phyloP scores from a whole-genome alignment of 2,113 vertebrate genomes.

The Bolborhynchus lineola region DNA sequence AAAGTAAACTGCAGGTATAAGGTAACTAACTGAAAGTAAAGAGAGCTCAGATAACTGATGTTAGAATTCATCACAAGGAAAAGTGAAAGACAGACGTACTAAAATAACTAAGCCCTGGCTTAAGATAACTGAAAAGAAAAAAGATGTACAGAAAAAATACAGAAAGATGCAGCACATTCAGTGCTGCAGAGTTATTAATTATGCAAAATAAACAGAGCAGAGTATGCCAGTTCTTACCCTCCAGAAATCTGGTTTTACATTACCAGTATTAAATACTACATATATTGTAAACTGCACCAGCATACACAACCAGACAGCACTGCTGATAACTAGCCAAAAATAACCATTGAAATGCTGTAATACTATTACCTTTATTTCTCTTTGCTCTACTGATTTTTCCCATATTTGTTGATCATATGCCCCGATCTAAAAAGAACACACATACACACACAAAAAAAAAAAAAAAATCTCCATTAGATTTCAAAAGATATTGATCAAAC shows the following conservation, averaged over 20 bases:
- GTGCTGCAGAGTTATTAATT: neutral
- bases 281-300: neutral
- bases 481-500: neutral
- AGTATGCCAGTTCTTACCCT: neutral
- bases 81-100: neutral
- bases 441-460: neutral
- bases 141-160: neutral
- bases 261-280: neutral
- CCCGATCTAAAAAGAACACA: conserved; percentile 84
- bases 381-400: conserved; percentile 99
- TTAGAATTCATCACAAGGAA: conserved; percentile 61
- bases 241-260: conserved; percentile 21
- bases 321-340: neutral
- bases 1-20: conserved; percentile 81
- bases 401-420: conserved; percentile 99
- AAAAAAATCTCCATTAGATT: neutral
- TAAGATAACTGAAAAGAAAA: neutral
- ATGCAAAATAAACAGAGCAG: neutral
- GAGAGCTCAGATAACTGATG: conserved; percentile 69
- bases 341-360: neutral
- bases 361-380: conserved; percentile 94
- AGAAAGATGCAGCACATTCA: neutral
- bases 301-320: neutral
- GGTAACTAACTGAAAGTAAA: conserved; percentile 73
- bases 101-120: neutral